These are phyloP conservation scores for Pseudocheirus occidentalis DNA, from an alignment of 2,797 vertebrate species.

Conservation along the genomic window DNA sequence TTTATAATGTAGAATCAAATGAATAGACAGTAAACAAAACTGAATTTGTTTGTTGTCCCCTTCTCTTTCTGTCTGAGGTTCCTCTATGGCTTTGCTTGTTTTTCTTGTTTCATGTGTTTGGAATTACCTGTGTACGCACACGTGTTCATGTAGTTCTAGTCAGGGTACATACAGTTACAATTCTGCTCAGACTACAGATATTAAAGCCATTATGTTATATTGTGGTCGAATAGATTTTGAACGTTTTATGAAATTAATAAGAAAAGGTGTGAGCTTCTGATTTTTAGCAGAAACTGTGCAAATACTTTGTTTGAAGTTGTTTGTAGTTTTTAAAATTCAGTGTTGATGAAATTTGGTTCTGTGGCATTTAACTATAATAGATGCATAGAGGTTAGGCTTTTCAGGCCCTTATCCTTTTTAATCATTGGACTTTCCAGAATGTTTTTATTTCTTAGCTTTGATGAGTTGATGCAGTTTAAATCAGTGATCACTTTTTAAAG, in stretches of 20 bases:
- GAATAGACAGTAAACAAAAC: neutral
- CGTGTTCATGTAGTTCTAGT: neutral
- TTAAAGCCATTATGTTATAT: constrained; percentile 37
- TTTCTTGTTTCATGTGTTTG: neutral
- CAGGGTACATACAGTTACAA: neutral
- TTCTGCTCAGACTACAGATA: neutral
- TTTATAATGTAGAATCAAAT: neutral
- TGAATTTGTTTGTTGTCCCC: neutral
- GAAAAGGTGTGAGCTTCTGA: neutral
- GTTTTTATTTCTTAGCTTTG: constrained; percentile 25
- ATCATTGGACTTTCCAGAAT: neutral
- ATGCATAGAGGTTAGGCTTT: neutral
- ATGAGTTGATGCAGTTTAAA: constrained; percentile 24
- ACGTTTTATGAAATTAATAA: constrained; percentile 34
- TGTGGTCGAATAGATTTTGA: constrained; percentile 24
- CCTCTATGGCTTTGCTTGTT: neutral
- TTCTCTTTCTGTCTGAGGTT: neutral
- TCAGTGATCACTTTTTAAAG: constrained; percentile 34
- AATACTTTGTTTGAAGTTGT: constrained; percentile 39
- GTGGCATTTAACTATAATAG: neutral
- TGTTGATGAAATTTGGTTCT: constrained; percentile 35
- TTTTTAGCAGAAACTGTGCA: neutral
- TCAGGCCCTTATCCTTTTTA: neutral
- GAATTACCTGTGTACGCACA: neutral
- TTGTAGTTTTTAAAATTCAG: constrained; percentile 28